Base-by-base conservation (phyloP, 2,888 invertebrate genomes). In the Dryocosmus kuriphilus region DNA sequence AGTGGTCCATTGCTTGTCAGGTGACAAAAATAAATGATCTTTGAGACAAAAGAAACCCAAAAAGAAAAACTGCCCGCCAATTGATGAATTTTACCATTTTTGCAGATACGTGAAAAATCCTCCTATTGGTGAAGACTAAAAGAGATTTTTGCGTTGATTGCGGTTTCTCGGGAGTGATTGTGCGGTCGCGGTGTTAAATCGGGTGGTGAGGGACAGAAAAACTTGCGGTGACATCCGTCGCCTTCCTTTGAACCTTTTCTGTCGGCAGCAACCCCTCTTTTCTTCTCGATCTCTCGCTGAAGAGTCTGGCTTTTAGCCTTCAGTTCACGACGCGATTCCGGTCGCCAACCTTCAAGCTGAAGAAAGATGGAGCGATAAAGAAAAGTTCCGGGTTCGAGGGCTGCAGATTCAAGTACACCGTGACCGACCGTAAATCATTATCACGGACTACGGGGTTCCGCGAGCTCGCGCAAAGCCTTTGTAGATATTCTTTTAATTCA, bases 341-440 rank as follows among this genome's bases (percentile, higher is more conserved):
- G 79, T 79, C 79, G 61, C 73, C 63, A 82, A 80, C 79, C 79
- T 74, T 41, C 81, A 79, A 78, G 79, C 81, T 71, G 46, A 71
- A 71, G 71, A 24, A 71, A 71, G 80, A 81, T 81, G 76, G 77
- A 77, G 79, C 78, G 82, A 82, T 82, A 80, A 81, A 82, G 82
- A 82, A 81, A 82, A 82, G 82, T 82, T 80, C 77, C 74, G 78
- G 80, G 79, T 80, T 82, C 76, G 57, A 78, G 80, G 80, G 79
- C 46, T 71, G 51, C n/a, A n/a, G 78, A 76, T 78, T 76, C 78
- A 77, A 77, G 75, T 74, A 78, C 78, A 79, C 76, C 79, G 76
- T 74, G 78, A 81, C 82, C 79, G 82, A 82, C 81, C 81, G 80
- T 82, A 82, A 82, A 82, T 82, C 81, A 79, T 82, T 82, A 82